Evolutionary conservation across 2,113 vertebrate species (phyloP).

Genomic region (Craseonycteris thonglongyai): DNA sequence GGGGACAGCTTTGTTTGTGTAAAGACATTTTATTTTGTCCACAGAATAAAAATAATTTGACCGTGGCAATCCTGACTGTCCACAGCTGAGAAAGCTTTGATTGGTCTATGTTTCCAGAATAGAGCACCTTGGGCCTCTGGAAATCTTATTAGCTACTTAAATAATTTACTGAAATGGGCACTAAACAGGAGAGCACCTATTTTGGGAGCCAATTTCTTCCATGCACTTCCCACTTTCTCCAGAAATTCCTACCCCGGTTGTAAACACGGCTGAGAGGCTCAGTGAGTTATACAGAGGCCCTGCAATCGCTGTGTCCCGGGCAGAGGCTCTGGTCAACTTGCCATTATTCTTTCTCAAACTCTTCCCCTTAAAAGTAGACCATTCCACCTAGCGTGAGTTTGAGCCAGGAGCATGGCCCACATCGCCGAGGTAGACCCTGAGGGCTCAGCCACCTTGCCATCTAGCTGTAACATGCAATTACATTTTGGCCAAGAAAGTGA

Average conservation of each 20-base stretch:
- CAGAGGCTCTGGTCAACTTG: neutral
- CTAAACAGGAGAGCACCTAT: neutral
- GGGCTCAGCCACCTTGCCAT: neutral
- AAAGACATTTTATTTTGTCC: neutral
- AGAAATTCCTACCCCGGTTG: neutral
- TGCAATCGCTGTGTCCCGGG: neutral
- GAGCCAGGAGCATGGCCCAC: neutral
- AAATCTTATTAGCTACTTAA: neutral
- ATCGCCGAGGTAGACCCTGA: neutral
- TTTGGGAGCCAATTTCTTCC: neutral
- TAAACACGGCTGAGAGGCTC: neutral
- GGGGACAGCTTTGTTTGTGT: neutral
- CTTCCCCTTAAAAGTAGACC: neutral
- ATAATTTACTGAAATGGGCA: neutral
- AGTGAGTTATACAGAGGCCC: neutral
- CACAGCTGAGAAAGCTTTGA: neutral
- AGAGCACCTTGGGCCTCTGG: neutral
- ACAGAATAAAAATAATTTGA: neutral
- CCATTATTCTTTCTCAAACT: neutral
- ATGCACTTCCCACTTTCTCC: neutral
- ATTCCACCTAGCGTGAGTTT: neutral
- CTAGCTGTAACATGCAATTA: slow-evolving; percentile 17
- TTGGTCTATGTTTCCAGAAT: slow-evolving; percentile 4
- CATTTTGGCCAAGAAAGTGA: slow-evolving; percentile 20
- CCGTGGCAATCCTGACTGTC: neutral